Evolutionary conservation across 2,888 invertebrate genomes (phyloP), one percentile per base, ranked within the genome.

Genomic region (Petrolisthes manimaculis): DNA sequence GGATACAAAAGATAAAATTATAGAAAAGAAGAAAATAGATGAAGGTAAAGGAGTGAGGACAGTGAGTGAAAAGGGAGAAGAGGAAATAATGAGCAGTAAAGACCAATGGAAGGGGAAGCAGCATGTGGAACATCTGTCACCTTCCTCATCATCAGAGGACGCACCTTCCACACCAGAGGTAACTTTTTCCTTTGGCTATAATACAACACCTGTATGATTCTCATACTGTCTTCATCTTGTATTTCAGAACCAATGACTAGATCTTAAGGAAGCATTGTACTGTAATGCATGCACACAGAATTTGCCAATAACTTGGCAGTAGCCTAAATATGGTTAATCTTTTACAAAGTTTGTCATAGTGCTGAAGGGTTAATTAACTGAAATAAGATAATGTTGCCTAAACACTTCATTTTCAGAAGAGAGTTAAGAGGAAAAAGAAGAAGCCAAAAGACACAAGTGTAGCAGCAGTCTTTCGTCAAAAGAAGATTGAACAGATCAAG

Each of bases 401-500:
- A 54, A 14, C 21, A n/a, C 53, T 56, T 56, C 4, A 12, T 9
- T 37, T 21, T 24, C 85, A 87, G 83, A 87, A 84, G 37, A 81
- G n/a, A 61, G 67, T 84, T 12, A 84, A 80, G 77, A 84, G 89
- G 56, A 56, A 83, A 18, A 89, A 89, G 85, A 85, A 85, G 56
- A 85, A 81, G 78, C 51, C 85, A 6, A 82, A 85, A 69, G 55
- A 37, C n/a, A 54, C 53, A 21, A 55, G 14, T 69, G 54, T 14
- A 69, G 84, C 5, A 3, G 37, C 69, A 12, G n/a, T 67, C 24
- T 79, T 78, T 12, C 55, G 71, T 21, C 74, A 77, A n/a, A 83
- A 86, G 77, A 90, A 90, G 82, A 83, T 83, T 4, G 67, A 84
- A 5, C 79, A 86, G 67, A 86, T 90, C 55, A 80, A 81, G 61